These are phyloP conservation scores for Protobothrops mucrosquamatus DNA, from an alignment of 2,113 vertebrate species.

Conservation along the genomic window DNA sequence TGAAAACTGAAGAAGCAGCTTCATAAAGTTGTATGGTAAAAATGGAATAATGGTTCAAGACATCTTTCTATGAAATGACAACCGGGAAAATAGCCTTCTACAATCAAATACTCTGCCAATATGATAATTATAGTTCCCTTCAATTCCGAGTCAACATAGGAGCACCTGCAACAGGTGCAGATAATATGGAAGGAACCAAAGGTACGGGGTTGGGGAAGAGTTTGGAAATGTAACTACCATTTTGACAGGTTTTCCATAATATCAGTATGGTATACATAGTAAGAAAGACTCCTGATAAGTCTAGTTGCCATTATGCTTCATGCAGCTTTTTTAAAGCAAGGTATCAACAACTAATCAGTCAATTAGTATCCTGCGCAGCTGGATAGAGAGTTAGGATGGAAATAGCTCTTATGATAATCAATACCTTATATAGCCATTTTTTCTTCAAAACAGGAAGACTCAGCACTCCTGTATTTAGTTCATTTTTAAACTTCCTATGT, in stretches of 20 bases:
- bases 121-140: neutral
- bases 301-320: too few species aligned
- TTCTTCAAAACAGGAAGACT: neutral
- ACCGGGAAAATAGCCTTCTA: neutral
- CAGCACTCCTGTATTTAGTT: neutral
- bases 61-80: neutral
- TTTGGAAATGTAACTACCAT: neutral
- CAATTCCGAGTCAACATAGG: neutral
- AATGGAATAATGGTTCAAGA: neutral
- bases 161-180: neutral
- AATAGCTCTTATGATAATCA: neutral
- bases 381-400: neutral
- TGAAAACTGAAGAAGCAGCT: neutral
- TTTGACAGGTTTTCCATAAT: neutral
- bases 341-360: neutral
- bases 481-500: neutral
- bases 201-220: neutral
- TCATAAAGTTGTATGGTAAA: neutral
- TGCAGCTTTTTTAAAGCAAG: neutral
- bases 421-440: neutral
- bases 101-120: neutral
- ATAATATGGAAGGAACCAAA: neutral
- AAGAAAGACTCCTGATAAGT: neutral
- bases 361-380: neutral
- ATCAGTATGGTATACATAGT: neutral